phyloP scores from a whole-genome alignment of 2,113 vertebrate genomes.

The Dromiciops gliroides region DNA sequence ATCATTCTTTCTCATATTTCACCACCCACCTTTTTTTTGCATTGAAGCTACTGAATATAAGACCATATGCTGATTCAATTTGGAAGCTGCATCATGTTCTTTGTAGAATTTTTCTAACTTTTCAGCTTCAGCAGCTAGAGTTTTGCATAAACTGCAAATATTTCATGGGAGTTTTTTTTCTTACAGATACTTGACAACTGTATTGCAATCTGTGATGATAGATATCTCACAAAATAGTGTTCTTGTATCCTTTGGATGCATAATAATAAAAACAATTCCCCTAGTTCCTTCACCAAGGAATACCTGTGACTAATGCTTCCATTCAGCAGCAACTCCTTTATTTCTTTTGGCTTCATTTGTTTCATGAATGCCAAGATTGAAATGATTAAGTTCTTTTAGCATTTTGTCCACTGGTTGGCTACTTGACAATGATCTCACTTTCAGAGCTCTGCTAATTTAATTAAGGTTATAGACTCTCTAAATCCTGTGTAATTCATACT shows the following conservation, averaged over 20 bases:
- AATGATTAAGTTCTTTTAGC: background rate
- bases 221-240: background rate
- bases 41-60: background rate
- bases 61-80: background rate
- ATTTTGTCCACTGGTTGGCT: background rate
- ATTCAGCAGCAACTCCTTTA: background rate
- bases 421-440: constrained; percentile 37
- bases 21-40: background rate
- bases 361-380: background rate
- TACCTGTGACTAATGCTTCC: background rate
- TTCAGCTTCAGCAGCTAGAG: background rate
- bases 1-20: background rate
- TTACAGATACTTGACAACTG: background rate
- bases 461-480: constrained; percentile 23
- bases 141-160: background rate
- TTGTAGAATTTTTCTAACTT: background rate
- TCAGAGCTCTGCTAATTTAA: constrained; percentile 42
- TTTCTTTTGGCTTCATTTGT: background rate
- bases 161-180: background rate
- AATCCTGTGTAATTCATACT: background rate
- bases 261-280: background rate
- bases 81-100: background rate
- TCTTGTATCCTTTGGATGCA: background rate
- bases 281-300: constrained; percentile 16
- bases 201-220: background rate